These are phyloP conservation scores for Capromys pilorides DNA, from an alignment of 2,797 vertebrate species.

Conservation along the genomic window DNA sequence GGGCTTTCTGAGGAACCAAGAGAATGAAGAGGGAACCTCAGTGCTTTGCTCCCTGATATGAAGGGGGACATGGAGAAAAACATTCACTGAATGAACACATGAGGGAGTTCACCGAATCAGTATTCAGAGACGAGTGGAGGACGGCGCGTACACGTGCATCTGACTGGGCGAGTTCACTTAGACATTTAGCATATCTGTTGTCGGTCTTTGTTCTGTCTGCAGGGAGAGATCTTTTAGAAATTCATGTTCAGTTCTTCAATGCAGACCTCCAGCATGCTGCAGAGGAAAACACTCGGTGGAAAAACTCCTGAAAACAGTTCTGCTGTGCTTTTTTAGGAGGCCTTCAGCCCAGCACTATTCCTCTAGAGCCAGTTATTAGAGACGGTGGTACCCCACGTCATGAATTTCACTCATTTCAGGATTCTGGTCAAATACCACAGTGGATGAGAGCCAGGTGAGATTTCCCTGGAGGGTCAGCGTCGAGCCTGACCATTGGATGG, in stretches of 20 bases:
- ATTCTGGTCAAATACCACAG: not conserved
- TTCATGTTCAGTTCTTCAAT: conserved; percentile 7
- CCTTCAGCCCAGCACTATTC: conserved; percentile 5
- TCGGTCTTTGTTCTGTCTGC: not conserved
- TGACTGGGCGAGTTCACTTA: not conserved
- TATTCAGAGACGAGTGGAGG: not conserved
- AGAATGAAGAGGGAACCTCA: conserved; percentile 64
- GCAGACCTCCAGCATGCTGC: not conserved
- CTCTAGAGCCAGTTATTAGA: conserved; percentile 8
- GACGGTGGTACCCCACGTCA: not conserved
- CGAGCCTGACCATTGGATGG: not conserved
- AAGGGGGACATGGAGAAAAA: conserved; percentile 64
- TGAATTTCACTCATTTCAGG: not conserved
- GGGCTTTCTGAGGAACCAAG: conserved; percentile 72
- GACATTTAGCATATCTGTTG: not conserved
- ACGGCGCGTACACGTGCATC: not conserved
- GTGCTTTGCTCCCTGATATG: conserved; percentile 59
- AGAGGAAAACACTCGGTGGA: not conserved
- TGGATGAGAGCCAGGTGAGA: not conserved
- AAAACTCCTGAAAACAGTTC: conserved; percentile 33
- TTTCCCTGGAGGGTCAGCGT: not conserved
- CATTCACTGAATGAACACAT: not conserved
- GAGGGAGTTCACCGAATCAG: conserved; percentile 21
- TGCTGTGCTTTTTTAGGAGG: not conserved
- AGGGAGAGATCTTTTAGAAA: conserved; percentile 17